These are phyloP conservation scores for Drosophila asahinai DNA, from an alignment of 1,140 invertebrate genomes.

Conservation along the genomic window DNA sequence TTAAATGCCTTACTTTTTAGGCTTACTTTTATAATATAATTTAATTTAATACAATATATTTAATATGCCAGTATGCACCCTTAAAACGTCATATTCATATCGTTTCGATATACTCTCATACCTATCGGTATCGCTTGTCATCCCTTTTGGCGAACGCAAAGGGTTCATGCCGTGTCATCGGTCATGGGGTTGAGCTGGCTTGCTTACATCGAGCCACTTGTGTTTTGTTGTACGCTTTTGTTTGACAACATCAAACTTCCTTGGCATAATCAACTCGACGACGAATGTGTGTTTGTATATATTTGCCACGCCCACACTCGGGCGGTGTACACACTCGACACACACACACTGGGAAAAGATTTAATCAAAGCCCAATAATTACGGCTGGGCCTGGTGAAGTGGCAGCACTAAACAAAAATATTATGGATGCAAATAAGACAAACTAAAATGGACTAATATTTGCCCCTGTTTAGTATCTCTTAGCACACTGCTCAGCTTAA, in stretches of 20 bases:
- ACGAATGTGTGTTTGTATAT: conserved; percentile 13
- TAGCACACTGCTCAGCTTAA: too few species aligned
- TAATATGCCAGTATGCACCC: too few species aligned
- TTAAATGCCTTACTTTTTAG: too few species aligned
- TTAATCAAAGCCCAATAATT: conserved; percentile 45
- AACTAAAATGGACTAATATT: conserved; percentile 9
- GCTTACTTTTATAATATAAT: too few species aligned
- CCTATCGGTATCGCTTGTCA: not conserved
- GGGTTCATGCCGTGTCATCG: not conserved
- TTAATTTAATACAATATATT: too few species aligned
- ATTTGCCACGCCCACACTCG: conserved; percentile 21
- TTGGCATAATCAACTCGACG: conserved; percentile 37
- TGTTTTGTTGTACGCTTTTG: conserved; percentile 49
- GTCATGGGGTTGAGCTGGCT: not conserved
- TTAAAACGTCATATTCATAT: too few species aligned
- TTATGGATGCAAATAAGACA: conserved; percentile 1
- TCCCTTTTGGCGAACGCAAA: not conserved
- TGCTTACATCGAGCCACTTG: conserved; percentile 37
- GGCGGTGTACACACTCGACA: not conserved
- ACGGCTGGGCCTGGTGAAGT: conserved; percentile 8
- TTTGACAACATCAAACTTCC: conserved; percentile 50
- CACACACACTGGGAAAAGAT: conserved; percentile 6
- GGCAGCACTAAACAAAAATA: conserved; percentile 18
- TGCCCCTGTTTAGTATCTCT: not conserved
- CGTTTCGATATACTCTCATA: not conserved